phyloP scores from a whole-genome alignment of 2,797 vertebrate species.

The Anableps anableps region DNA sequence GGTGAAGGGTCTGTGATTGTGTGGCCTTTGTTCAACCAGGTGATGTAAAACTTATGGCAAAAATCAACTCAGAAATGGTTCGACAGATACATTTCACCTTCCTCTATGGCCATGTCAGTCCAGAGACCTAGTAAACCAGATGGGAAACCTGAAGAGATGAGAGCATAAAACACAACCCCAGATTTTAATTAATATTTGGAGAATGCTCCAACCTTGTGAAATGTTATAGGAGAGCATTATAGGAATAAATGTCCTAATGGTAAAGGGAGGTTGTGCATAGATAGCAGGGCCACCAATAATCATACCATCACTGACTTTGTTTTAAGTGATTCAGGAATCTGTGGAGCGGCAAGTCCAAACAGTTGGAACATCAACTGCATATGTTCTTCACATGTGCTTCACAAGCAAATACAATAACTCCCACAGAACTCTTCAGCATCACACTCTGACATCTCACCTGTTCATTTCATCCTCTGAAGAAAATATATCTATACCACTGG shows the following conservation, averaged over 20 bases:
- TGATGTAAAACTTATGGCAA: background rate
- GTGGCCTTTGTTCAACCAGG: background rate
- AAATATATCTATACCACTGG: background rate
- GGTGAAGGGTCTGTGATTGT: background rate
- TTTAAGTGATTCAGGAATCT: background rate
- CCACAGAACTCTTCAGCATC: background rate
- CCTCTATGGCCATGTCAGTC: background rate
- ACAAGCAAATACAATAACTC: background rate
- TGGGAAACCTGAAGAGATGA: background rate
- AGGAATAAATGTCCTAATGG: background rate
- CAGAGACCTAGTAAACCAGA: background rate
- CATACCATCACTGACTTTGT: no score
- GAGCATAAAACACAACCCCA: background rate
- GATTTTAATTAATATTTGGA: background rate
- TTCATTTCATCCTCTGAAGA: constrained; percentile 6
- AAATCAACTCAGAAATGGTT: background rate
- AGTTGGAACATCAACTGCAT: background rate
- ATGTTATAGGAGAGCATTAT: background rate
- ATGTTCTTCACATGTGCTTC: background rate
- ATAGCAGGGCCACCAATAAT: no score
- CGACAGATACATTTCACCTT: background rate
- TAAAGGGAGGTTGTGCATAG: background rate
- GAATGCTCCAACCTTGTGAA: background rate
- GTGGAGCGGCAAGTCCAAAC: background rate
- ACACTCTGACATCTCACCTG: background rate